Evolutionary conservation across 2,888 invertebrate genomes (phyloP), one percentile per base, ranked within the genome.

Genomic region (Pachliopta kotzebuea): DNA sequence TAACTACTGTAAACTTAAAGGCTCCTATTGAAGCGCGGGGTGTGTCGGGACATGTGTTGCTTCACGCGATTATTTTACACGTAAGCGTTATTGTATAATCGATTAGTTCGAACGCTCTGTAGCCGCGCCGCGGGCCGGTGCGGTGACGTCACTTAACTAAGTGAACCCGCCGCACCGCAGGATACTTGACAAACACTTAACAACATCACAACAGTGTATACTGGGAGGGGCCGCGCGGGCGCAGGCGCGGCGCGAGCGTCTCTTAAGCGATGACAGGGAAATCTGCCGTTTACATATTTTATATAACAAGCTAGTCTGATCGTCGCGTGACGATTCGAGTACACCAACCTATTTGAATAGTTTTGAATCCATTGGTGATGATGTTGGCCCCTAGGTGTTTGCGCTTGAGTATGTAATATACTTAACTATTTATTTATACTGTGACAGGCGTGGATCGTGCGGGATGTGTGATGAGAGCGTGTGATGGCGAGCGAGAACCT

Each of bases 381-480:
- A 81, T 81, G 76, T 80, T 77, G 86, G 86, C 87, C 88, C 88
- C 86, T 84, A 86, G 84, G 77, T 83, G 82, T 83, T 83, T 80
- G 81, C 78, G 82, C 82, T 82, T 81, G 79, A 77, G 79, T 81
- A 84, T 85, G 80, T 85, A 82, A 78, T 81, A 79, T 84, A 83
- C 80, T 82, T 76, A 81, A 81, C 78, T 86, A 88, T 88, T 88
- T 86, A 87, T 87, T 87, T 87, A 79, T 86, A 84, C 81, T 85
- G 85, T 84, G 83, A 85, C 85, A 81, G 21, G 50, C 50, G 72
- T 58, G 62, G 62, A 59, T 65, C 56, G 74, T 78, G 76, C 78
- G 78, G 78, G 77, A 75, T 75, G 74, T 74, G 79, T 76, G 79
- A 79, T 74, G 78, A 76, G n/a, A 45, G 45, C 74, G 72, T 80